Evolutionary conservation across 35 echinoderm and acorn worm genomes (phyloP).

Genomic region (Lytechinus variegatus): DNA sequence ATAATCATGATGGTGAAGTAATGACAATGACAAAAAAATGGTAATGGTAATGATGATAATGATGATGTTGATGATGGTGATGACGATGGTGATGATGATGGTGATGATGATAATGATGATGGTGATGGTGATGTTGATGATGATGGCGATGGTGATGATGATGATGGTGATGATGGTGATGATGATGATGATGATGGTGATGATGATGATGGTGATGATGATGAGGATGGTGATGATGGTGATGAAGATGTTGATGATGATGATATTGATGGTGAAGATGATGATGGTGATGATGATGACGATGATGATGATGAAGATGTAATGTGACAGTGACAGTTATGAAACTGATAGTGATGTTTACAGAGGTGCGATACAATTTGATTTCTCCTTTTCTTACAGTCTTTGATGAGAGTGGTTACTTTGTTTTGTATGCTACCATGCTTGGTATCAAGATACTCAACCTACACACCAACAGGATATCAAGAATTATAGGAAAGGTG

Average conservation of each 20-base stretch:
- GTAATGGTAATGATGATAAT: not conserved
- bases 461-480: slow-evolving; percentile 90
- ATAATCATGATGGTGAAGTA: not conserved
- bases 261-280: no score
- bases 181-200: not conserved
- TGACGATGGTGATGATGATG: not conserved
- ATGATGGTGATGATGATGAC: no score
- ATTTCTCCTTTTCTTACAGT: slow-evolving; percentile 62
- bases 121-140: not conserved
- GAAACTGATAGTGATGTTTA: no score
- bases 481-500: slow-evolving; percentile 91
- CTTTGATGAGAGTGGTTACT: slow-evolving; percentile 96
- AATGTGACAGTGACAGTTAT: no score
- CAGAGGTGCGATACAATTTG: not conserved
- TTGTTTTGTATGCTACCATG: slow-evolving; percentile 97
- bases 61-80: not conserved
- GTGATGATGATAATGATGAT: not conserved
- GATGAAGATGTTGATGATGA: no score
- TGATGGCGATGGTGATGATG: not conserved
- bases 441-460: slow-evolving; percentile 94
- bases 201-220: no score
- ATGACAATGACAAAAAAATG: not conserved
- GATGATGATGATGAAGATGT: no score
- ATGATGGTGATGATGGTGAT: not conserved
- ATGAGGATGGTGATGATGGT: no score